Conservation (phyloP, 1,140 invertebrate genomes). For the Drosophila bocqueti region DNA sequence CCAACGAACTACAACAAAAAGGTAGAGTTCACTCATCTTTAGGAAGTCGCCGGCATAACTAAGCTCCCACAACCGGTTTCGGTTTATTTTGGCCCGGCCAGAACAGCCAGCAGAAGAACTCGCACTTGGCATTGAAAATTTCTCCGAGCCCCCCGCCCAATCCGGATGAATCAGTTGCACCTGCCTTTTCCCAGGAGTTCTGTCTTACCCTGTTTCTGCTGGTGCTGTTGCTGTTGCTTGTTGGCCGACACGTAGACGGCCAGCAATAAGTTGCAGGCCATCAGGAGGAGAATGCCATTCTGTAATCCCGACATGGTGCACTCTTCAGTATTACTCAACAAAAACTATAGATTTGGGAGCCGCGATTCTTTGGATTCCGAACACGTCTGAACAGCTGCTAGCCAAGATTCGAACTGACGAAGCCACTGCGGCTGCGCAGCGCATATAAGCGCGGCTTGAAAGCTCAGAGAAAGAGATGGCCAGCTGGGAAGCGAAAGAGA, state of each 20-base stretch:
- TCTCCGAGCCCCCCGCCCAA: constrained; percentile 33
- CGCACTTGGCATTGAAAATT: constrained; percentile 43
- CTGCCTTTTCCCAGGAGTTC: constrained; percentile 10
- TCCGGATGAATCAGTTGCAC: constrained; percentile 30
- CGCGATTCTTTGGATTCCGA: constrained; percentile 11
- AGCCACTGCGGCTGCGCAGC: constrained; percentile 48
- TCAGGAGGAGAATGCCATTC: constrained; percentile 53
- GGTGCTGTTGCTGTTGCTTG: constrained; percentile 62
- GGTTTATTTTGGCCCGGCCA: constrained; percentile 62
- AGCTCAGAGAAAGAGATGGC: constrained; percentile 11
- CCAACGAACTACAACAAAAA: constrained; percentile 32
- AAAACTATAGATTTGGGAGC: neutral
- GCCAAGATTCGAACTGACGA: constrained; percentile 67
- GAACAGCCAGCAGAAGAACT: constrained; percentile 37
- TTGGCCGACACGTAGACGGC: constrained; percentile 48
- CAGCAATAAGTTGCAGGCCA: constrained; percentile 53
- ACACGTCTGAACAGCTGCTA: constrained; percentile 55
- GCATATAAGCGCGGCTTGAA: constrained; percentile 67
- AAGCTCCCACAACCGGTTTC: constrained; percentile 60
- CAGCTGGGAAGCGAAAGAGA: constrained; percentile 21
- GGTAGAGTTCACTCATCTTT: constrained; percentile 26
- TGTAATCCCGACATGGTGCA: constrained; percentile 59
- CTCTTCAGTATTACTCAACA: constrained; percentile 40
- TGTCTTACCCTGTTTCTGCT: constrained; percentile 65
- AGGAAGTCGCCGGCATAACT: constrained; percentile 21